Percentiles rank a stretch among this genome's conserved stretches.
Evolutionary conservation across 2,113 vertebrate species (phyloP).

Genomic region (Corythaixoides concolor): DNA sequence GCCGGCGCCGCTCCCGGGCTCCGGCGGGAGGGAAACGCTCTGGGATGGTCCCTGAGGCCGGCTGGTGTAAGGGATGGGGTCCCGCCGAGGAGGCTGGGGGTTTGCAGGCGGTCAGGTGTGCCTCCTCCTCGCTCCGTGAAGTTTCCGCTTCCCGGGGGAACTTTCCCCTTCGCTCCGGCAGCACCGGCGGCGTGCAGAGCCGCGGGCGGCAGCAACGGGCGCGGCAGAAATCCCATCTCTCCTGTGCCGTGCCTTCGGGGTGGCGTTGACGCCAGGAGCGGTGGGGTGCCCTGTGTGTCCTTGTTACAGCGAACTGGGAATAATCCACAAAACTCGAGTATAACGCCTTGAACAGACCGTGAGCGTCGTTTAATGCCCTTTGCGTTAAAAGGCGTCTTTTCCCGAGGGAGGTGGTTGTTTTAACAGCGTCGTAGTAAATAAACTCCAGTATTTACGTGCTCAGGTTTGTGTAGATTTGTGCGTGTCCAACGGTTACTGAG

Average conservation of each 20-base stretch:
- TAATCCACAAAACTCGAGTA: rapidly evolving
- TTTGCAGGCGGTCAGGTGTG: not conserved
- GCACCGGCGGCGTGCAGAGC: not conserved
- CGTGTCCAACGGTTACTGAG: rapidly evolving
- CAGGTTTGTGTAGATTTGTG: not conserved
- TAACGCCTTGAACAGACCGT: rapidly evolving
- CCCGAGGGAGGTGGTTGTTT: not conserved
- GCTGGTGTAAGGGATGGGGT: not conserved
- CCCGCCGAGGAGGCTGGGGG: not conserved
- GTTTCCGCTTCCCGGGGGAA: not conserved
- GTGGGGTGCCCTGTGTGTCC: not conserved
- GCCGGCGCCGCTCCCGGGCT: not conserved
- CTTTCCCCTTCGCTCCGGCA: not conserved
- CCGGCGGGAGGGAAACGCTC: not conserved
- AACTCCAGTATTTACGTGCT: not conserved
- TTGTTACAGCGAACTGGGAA: rapidly evolving
- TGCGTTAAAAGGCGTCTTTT: rapidly evolving
- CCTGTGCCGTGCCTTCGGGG: too few species aligned
- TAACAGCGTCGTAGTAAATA: rapidly evolving
- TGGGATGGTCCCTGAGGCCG: not conserved
- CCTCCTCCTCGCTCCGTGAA: too few species aligned
- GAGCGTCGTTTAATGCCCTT: rapidly evolving
- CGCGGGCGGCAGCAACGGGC: not conserved
- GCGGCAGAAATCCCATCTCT: rapidly evolving
- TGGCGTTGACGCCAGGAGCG: rapidly evolving